Base-by-base conservation (phyloP, 2,797 vertebrate species). In the Sebastes minor region DNA sequence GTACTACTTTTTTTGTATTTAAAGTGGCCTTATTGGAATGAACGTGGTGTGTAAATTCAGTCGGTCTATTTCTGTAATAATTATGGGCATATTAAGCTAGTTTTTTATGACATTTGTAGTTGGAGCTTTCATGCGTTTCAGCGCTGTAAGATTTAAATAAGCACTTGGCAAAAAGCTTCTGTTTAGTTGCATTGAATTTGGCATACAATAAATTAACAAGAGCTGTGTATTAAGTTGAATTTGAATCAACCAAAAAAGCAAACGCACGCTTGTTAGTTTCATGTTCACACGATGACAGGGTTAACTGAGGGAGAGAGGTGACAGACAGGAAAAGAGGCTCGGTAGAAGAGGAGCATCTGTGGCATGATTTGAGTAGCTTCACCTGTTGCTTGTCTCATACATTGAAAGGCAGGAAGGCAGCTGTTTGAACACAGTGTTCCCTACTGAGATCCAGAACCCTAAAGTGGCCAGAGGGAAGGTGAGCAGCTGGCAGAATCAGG, bases 351-450 rank as follows among this genome's bases (percentile, higher is more conserved):
- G 78, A 88, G 86, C 83, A 86, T 93, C 86, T 90, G 90, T 57
- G 56, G 63, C 64, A 84, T 88, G 82, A 91, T 88, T 90, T 94
- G 86, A 91, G 86, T 84, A 74, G 91, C 86, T 88, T 95, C 95
- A 95, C 95, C 95, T 96, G 95, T 95, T 95, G 92, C 91, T 90
- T 73, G 85, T 94, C 79, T 91, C 78, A 59, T 87, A 80, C 89
- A 80, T 89, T 85, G 76, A 92, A 82, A 84, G 82, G 64, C 84
- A 82, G 75, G 65, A 88, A 84, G 85, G 80, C 92, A 94, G 94
- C 94, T 94, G 94, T 89, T 91, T 83, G 88, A 80, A 91, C 88
- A 87, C 85, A 77, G 72, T 71, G 87, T 88, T 81, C 88, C 84
- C 80, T 65, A 81, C 83, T 82, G 83, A 89, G 78, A 88, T 81